Evolutionary conservation across 2,888 invertebrate genomes (phyloP), one percentile per base, ranked within the genome.

Genomic region (Miltochrista miniata): DNA sequence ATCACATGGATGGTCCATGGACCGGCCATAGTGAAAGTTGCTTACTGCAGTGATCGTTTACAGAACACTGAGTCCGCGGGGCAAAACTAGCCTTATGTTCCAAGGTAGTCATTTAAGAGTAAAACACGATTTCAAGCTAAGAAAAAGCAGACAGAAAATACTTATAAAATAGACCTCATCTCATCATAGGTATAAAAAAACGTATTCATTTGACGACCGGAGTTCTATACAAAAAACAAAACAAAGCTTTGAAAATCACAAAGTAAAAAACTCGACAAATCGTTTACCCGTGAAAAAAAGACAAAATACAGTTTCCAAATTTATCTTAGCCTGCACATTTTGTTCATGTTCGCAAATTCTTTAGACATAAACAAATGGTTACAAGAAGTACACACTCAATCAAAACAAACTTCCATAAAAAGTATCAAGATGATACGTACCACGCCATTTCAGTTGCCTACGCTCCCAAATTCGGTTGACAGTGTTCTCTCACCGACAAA

Each of bases 401-500:
- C 69, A 70, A 61, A 64, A 43, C 56, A 65, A 66, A 66, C 70
- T 45, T 61, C 46, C 54, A 56, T 57, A 58, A 61, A 59, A 70
- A 68, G 54, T 65, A 66, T 62, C 61, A 70, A 68, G 66, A 69
- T 47, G 51, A 64, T 70, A 70, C 44, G 61, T 52, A 33, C 54
- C 53, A 61, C 59, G 59, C 62, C 60, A 63, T 64, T 56, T 50
- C 65, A 67, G 69, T 62, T 61, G 30, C 29, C 14, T 30, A 61
- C 48, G 45, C 65, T 55, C 42, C 64, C 13, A 67, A 70, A 65
- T 65, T 63, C 48, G 54, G 64, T 55, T 60, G 67, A 67, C 65
- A 68, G 57, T 64, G 53, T 63, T 72, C 61, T 68, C 60, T 58
- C 68, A 69, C 72, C 74, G 74, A 75, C 69, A 74, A 76, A 81